Evolutionary conservation across 2,113 vertebrate genomes (phyloP).

Genomic region (Axis porcinus): DNA sequence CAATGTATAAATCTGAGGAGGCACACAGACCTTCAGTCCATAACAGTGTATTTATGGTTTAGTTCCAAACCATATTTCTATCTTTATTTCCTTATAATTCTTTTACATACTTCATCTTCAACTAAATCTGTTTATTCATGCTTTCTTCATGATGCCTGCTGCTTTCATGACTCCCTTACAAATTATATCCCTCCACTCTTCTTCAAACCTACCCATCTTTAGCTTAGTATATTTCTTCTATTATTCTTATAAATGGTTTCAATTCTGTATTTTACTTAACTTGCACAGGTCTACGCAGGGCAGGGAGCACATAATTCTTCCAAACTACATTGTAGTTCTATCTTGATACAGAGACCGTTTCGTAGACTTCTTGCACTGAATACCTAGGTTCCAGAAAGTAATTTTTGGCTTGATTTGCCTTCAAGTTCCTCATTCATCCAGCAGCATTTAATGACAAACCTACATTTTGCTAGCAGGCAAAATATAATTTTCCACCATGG

Average conservation of each 20-base stretch:
- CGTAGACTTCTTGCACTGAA: not conserved
- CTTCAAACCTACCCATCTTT: not conserved
- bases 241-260: not conserved
- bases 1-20: not conserved
- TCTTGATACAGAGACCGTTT: not conserved
- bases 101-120: not conserved
- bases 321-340: not conserved
- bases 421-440: not conserved
- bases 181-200: not conserved
- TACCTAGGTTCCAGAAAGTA: not conserved
- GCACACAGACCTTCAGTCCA: not conserved
- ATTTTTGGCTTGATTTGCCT: not conserved
- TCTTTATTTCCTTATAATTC: not conserved
- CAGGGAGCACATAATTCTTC: not conserved
- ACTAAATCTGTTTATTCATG: not conserved
- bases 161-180: not conserved
- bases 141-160: not conserved
- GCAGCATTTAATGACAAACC: not conserved
- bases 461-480: not conserved
- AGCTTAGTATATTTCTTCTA: not conserved
- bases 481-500: not conserved
- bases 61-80: not conserved
- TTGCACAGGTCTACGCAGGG: not conserved
- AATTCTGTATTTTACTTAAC: not conserved
- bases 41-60: not conserved